Evolutionary conservation across 2,113 vertebrate species (phyloP), one percentile per base, ranked within the genome.

Genomic region (Podiceps cristatus): DNA sequence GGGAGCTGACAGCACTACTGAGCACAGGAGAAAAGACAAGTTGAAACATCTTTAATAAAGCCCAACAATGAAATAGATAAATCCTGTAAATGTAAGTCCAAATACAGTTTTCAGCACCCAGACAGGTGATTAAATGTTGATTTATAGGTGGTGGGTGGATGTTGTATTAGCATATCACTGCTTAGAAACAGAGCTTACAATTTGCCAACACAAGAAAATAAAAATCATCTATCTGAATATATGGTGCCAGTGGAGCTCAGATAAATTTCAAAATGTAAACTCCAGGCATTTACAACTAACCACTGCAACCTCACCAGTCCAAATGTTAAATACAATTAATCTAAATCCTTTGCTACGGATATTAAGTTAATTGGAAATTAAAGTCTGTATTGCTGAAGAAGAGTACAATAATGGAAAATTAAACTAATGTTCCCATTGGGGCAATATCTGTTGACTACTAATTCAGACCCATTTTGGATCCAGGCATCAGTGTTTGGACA

Each of bases 361-460:
- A 81, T 86, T 84, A 88, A 33, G 29, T 86, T 81, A 25, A 85
- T 58, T 89, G 27, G 52, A 96, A 93, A 78, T 91, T 53, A 63
- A 90, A 75, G 31, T 76, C 33, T 74, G 25, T 84, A 73, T 87
- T 84, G 23, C 60, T 92, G 56, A 92, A 95, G 56, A 92, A 95
- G 75, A 47, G 8, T 62, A 58, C 27, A 85, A 82, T 91, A 89
- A 82, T 50, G 58, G 60, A 89, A 93, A 96, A 94, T 88, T 88
- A 88, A 74, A 64, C 45, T 66, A 45, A 88, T 76, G 45, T 37
- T 93, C 74, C 88, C 82, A 53, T 6, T 76, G 53, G 29, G n/a
- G 4, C 63, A 75, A 18, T 75, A 52, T 74, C 14, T 89, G n/a
- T 59, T 88, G 82, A 85, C 68, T 62, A 37, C 67, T 93, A 63